Percentiles rank a stretch among this genome's conserved stretches.
Evolutionary conservation across 2,113 vertebrate genomes (phyloP).

Genomic region (Antechinus stuartii): DNA sequence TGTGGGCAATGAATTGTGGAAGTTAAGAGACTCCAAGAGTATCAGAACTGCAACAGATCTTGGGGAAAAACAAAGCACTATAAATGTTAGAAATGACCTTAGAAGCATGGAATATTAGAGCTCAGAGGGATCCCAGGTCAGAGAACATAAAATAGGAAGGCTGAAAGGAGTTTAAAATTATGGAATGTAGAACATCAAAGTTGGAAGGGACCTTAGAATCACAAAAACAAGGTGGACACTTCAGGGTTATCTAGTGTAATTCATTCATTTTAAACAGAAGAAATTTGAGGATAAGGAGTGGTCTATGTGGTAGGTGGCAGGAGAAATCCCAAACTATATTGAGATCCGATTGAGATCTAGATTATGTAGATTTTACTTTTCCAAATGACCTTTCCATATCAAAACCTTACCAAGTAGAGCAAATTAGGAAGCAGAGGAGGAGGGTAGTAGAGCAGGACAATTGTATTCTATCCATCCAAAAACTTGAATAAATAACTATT

Average conservation of each 20-base stretch:
- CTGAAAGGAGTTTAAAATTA: background rate
- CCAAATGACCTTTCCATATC: background rate
- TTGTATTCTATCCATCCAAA: background rate
- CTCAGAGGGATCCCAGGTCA: background rate
- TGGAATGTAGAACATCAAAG: background rate
- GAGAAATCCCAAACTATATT: background rate
- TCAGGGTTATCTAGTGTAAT: background rate
- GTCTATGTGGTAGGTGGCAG: background rate
- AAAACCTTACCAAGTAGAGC: background rate
- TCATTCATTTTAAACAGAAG: background rate
- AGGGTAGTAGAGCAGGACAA: background rate
- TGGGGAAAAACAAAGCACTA: background rate
- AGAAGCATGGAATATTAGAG: background rate
- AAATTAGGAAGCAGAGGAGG: background rate
- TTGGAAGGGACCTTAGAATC: background rate
- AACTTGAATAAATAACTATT: background rate
- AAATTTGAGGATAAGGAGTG: background rate
- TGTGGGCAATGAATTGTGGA: background rate
- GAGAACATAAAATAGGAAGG: background rate
- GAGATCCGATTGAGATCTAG: background rate
- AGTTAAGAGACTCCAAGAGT: background rate
- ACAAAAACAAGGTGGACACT: background rate
- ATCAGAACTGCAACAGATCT: background rate
- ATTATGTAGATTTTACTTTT: background rate
- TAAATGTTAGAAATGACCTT: background rate